Conservation (phyloP, 2,113 vertebrate species). For the Malurus cyaneus region DNA sequence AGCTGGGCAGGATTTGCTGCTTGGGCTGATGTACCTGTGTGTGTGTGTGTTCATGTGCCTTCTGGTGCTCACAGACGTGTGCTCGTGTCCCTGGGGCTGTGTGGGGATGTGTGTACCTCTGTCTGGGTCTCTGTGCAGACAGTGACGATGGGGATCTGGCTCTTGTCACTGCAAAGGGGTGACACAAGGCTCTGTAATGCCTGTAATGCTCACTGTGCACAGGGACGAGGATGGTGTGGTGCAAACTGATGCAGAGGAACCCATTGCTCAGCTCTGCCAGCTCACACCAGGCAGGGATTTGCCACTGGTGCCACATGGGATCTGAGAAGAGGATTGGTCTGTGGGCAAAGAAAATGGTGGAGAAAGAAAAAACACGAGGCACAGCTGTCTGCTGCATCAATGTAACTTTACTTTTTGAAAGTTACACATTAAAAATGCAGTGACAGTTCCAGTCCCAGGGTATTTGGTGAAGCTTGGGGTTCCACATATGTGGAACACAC, state of each 20-base stretch:
- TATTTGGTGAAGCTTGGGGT: background rate
- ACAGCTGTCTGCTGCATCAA: background rate
- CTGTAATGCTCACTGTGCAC: too few relatives aligned
- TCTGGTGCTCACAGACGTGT: background rate
- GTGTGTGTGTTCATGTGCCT: background rate
- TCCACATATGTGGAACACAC: background rate
- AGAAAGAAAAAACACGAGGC: background rate
- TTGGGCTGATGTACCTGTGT: background rate
- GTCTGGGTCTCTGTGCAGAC: background rate
- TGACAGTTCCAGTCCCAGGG: background rate
- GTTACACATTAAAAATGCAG: background rate
- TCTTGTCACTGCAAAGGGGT: background rate
- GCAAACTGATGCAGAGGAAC: background rate
- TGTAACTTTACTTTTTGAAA: background rate
- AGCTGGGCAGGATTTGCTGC: background rate
- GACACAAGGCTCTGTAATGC: background rate
- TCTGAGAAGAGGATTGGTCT: background rate
- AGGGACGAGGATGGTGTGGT: background rate
- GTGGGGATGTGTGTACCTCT: background rate
- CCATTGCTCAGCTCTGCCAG: background rate
- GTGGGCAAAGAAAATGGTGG: rapidly evolving
- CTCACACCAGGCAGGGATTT: background rate
- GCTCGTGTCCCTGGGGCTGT: rapidly evolving
- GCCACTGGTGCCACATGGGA: background rate
- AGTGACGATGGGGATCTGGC: background rate